Evolutionary conservation across 1,140 invertebrate species (phyloP).

Genomic region (Idris sp.): DNA sequence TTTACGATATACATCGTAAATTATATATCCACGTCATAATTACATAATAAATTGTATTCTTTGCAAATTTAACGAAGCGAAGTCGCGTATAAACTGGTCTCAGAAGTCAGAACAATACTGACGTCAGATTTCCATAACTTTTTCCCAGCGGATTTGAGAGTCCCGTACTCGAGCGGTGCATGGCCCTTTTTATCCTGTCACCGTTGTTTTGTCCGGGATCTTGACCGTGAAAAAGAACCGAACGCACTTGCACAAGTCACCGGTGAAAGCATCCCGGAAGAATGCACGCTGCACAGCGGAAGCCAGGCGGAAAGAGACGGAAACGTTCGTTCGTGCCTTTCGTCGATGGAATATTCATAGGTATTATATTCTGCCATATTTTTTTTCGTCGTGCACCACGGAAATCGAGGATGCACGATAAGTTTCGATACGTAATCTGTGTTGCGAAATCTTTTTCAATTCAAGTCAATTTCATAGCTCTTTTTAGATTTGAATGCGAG

Average conservation of each 20-base stretch:
- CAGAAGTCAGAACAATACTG: neutral
- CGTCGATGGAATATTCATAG: conserved; percentile 46
- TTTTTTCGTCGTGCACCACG: conserved; percentile 33
- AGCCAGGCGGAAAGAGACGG: conserved; percentile 42
- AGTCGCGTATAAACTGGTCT: neutral
- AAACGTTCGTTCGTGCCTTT: conserved; percentile 51
- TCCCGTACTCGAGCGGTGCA: conserved; percentile 23
- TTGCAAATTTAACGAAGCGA: too few relatives aligned
- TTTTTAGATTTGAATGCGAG: too few relatives aligned
- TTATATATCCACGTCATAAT: too few relatives aligned
- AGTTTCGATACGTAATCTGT: conserved; percentile 4
- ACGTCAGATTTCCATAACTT: conserved; percentile 9
- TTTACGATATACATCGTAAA: too few relatives aligned
- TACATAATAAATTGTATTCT: too few relatives aligned
- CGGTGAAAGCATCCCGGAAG: conserved; percentile 54
- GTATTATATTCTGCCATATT: conserved; percentile 7
- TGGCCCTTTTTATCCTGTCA: conserved; percentile 17
- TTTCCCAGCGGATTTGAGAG: conserved; percentile 8
- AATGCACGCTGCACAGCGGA: conserved; percentile 25
- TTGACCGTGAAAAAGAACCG: conserved; percentile 42
- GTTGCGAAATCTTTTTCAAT: conserved; percentile 8
- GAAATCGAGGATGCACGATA: conserved; percentile 19
- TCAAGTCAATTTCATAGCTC: too few relatives aligned
- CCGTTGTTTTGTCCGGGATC: conserved; percentile 35
- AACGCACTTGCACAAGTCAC: conserved; percentile 42